Conservation (phyloP, 37 sponge, comb jelly and placozoan species). For the Agelas oroides region DNA sequence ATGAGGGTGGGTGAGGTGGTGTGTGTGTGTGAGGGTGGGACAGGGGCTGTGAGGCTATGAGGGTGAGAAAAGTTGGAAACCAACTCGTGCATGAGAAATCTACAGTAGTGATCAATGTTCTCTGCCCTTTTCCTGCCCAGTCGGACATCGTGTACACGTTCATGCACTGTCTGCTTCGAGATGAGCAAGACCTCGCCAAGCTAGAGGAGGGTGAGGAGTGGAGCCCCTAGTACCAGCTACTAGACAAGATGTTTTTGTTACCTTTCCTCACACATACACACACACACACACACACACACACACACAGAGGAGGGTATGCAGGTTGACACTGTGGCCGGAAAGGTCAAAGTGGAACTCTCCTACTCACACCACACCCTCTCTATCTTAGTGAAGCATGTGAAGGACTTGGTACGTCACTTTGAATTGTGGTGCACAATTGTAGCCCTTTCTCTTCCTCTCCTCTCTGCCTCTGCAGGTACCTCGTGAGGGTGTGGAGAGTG, state of each 20-base stretch:
- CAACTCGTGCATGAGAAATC: neutral
- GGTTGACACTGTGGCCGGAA: conserved; percentile 12
- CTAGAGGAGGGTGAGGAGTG: conserved; percentile 54
- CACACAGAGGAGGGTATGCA: neutral
- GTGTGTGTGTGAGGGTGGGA: conserved; percentile 24
- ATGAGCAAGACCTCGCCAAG: conserved; percentile 78
- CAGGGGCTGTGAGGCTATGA: no score
- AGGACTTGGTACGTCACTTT: conserved; percentile 69
- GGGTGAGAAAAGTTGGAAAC: neutral
- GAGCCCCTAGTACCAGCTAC: no score
- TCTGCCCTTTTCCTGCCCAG: conserved; percentile 9
- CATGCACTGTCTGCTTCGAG: conserved; percentile 81
- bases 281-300: neutral
- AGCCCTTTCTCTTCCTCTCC: neutral
- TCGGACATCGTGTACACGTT: conserved; percentile 88
- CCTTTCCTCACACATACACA: neutral
- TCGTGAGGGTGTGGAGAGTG: conserved; percentile 46
- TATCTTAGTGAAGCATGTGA: conserved; percentile 74
- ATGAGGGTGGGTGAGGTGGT: neutral
- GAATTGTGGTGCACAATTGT: no score
- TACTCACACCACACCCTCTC: conserved; percentile 50
- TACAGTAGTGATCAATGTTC: neutral
- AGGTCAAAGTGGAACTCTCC: conserved; percentile 68
- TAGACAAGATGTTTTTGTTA: no score
- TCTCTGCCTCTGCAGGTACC: conserved; percentile 46